phyloP scores from a whole-genome alignment of 1,140 invertebrate genomes.

The Drosophila virilis region DNA sequence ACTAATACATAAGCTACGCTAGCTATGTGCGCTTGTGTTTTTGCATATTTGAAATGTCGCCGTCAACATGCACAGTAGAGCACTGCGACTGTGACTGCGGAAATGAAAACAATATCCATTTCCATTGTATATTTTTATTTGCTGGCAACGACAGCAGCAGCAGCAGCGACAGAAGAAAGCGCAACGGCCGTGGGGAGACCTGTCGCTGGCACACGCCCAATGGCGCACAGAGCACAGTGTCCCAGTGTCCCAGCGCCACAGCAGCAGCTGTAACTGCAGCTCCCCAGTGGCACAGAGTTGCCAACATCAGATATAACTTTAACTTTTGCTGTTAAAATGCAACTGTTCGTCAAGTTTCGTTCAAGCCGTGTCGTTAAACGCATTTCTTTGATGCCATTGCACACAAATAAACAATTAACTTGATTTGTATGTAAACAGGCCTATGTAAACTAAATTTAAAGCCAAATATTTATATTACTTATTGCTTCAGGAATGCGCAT shows the following conservation, averaged over 20 bases:
- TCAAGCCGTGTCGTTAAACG: not conserved
- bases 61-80: constrained; percentile 57
- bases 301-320: constrained; percentile 13
- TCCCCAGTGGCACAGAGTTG: constrained; percentile 13
- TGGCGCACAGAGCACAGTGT: constrained; percentile 42
- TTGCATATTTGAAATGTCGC: constrained; percentile 53
- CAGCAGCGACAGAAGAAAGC: constrained; percentile 55
- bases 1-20: constrained; percentile 8
- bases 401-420: constrained; percentile 8
- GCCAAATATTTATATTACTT: not conserved
- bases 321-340: constrained; percentile 1
- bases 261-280: constrained; percentile 3
- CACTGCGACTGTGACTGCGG: constrained; percentile 53
- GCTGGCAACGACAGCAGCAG: constrained; percentile 32
- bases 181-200: constrained; percentile 67
- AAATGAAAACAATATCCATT: constrained; percentile 83
- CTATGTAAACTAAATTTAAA: constrained; percentile 1
- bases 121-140: constrained; percentile 76
- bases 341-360: not conserved
- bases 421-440: not conserved
- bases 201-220: constrained; percentile 48
- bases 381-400: not conserved
- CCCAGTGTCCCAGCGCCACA: constrained; percentile 19
- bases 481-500: not conserved
- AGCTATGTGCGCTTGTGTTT: constrained; percentile 2